Percentiles rank a stretch among this genome's conserved stretches.
Evolutionary conservation across 92 coral and sea anemone genomes (phyloP).

Genomic region (Parazoanthus atlanticus): DNA sequence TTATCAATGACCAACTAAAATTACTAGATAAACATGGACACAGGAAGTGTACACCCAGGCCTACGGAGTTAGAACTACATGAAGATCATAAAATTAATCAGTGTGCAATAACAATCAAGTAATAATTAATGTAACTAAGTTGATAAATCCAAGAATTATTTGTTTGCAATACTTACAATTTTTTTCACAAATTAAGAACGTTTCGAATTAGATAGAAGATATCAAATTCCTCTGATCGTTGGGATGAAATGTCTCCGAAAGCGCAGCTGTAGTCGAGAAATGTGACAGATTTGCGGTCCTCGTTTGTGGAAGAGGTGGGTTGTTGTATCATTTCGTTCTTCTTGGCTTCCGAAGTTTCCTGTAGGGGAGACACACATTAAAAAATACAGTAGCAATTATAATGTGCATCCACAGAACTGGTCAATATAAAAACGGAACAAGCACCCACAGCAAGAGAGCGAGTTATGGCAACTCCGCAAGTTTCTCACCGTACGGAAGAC

Average conservation of each 20-base stretch:
- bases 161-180: conserved; percentile 17
- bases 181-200: conserved; percentile 32
- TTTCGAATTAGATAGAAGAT: conserved; percentile 1
- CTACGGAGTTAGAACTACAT: no score
- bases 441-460: background rate
- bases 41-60: background rate
- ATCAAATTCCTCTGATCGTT: conserved; percentile 33
- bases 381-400: background rate
- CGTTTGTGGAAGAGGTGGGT: conserved; percentile 48
- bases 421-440: background rate
- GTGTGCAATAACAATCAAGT: background rate
- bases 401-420: background rate
- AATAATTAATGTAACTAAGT: background rate
- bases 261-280: conserved; percentile 31
- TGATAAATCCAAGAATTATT: background rate
- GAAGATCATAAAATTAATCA: background rate
- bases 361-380: conserved; percentile 1
- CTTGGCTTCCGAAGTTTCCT: conserved; percentile 77
- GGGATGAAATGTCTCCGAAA: conserved; percentile 40
- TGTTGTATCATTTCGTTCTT: conserved; percentile 74
- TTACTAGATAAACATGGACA: background rate
- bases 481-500: no score
- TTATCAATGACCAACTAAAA: background rate
- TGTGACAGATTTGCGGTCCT: conserved; percentile 20
- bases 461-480: background rate